Evolutionary conservation across 64 coral and sea anemone species (phyloP).

Genomic region (Pachyseris speciosa): DNA sequence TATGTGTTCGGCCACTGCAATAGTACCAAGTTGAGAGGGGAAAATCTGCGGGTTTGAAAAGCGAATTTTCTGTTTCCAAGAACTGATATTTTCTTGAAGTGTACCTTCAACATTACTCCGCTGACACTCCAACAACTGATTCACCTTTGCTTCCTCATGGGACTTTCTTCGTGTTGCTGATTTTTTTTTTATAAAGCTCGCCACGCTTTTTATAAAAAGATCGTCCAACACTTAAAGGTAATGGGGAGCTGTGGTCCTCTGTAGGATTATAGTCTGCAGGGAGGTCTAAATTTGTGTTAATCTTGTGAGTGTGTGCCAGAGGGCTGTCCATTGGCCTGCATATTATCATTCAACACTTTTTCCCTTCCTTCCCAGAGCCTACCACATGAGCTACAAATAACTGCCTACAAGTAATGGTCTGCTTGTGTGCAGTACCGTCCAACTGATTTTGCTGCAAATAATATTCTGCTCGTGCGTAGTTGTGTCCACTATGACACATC

Average conservation of each 20-base stretch:
- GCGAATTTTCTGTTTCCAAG: neutral
- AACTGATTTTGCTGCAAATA: too few relatives aligned
- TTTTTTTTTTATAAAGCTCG: conserved; percentile 1
- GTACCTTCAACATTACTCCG: conserved; percentile 13
- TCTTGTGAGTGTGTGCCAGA: neutral
- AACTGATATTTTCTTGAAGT: conserved; percentile 24
- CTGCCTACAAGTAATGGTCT: too few relatives aligned
- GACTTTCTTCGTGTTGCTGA: conserved; percentile 1
- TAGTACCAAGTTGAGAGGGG: neutral
- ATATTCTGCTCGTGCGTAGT: too few relatives aligned
- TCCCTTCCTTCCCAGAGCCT: too few relatives aligned
- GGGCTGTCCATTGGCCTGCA: neutral
- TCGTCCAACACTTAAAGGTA: conserved; percentile 1
- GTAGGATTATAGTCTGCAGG: neutral
- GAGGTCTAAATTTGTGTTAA: neutral
- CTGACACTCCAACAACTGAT: neutral
- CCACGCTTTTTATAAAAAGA: conserved; percentile 5
- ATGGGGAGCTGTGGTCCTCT: neutral
- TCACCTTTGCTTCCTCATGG: neutral
- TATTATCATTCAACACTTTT: too few relatives aligned
- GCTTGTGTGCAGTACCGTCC: too few relatives aligned
- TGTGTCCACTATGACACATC: too few relatives aligned
- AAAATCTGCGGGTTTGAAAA: neutral
- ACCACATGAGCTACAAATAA: too few relatives aligned
- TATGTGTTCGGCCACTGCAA: conserved; percentile 3